Conservation (phyloP, 2,113 vertebrate species). For the Platysteira castanea region DNA sequence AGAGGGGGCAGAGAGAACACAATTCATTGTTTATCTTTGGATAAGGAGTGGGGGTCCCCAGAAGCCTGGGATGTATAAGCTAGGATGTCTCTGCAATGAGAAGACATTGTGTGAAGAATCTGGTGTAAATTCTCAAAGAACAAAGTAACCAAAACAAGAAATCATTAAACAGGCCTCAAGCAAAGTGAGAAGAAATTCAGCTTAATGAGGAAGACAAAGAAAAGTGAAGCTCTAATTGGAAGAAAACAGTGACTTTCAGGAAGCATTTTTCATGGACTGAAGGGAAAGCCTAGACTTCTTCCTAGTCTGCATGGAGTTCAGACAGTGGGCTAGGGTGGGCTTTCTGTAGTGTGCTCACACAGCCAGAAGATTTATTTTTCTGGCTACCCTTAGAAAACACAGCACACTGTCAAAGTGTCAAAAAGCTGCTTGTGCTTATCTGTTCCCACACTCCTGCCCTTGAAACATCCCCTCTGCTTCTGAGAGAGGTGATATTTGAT, state of each 20-base stretch:
- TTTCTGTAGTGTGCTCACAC: neutral
- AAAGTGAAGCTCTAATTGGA: neutral
- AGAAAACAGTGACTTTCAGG: neutral
- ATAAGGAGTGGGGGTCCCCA: accelerated
- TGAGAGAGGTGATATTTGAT: neutral
- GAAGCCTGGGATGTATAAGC: neutral
- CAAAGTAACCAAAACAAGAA: neutral
- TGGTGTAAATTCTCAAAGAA: neutral
- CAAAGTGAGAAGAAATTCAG: neutral
- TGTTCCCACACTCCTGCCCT: neutral
- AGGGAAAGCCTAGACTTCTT: neutral
- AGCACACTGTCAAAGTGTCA: neutral
- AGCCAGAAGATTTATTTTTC: neutral
- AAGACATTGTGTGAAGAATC: neutral
- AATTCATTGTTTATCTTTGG: neutral
- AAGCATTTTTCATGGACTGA: neutral
- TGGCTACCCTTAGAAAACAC: neutral
- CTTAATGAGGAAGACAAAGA: neutral
- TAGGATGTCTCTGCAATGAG: neutral
- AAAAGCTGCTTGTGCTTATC: neutral
- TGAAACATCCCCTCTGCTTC: neutral
- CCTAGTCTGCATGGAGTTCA: neutral
- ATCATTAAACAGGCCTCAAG: neutral
- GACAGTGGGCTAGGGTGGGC: neutral
- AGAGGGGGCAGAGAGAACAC: neutral